Evolutionary conservation across 2,888 invertebrate species (phyloP).

Genomic region (Piscicola geometra): DNA sequence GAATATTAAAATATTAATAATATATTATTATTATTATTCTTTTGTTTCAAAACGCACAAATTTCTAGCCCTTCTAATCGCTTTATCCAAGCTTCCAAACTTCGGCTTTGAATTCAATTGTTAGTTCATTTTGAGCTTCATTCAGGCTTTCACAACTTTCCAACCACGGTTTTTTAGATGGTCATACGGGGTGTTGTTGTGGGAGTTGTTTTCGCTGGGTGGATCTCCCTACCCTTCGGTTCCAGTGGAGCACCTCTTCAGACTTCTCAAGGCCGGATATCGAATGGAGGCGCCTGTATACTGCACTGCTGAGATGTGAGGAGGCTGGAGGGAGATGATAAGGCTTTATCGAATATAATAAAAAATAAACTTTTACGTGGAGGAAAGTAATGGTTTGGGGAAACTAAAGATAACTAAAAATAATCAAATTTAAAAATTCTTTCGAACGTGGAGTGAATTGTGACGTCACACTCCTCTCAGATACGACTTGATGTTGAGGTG

Average conservation of each 20-base stretch:
- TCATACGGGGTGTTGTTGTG: constrained; percentile 38
- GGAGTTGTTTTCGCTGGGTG: constrained; percentile 39
- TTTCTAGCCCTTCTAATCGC: too few species aligned
- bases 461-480: not conserved
- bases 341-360: not conserved
- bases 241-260: constrained; percentile 90
- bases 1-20: too few species aligned
- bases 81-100: not conserved
- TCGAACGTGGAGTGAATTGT: too few species aligned
- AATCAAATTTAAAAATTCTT: too few species aligned
- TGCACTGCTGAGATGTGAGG: constrained; percentile 83
- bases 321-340: not conserved
- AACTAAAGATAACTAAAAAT: too few species aligned
- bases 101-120: not conserved
- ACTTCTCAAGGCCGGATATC: constrained; percentile 79
- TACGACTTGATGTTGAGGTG: not conserved
- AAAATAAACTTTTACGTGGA: too few species aligned
- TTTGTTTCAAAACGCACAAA: not conserved
- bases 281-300: constrained; percentile 91
- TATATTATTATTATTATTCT: too few species aligned
- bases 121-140: not conserved
- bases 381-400: too few species aligned
- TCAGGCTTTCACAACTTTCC: not conserved
- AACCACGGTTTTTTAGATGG: constrained; percentile 28
- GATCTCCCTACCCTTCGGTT: constrained; percentile 38